Evolutionary conservation across 2,113 vertebrate species (phyloP).

Genomic region (Cercocebus atys): DNA sequence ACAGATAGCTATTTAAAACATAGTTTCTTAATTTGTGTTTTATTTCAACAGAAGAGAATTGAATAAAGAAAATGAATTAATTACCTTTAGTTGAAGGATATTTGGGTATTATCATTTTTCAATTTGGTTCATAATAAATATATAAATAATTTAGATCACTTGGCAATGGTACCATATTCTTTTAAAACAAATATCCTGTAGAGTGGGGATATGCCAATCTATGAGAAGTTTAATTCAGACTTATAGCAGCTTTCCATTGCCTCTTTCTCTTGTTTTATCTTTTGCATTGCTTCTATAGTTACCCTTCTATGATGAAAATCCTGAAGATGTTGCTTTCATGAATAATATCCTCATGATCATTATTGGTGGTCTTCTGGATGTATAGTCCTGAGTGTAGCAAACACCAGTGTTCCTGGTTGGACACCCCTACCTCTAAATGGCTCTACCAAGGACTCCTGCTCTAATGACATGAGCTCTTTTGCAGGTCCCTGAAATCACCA

Average conservation of each 20-base stretch:
- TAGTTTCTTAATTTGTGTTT: background rate
- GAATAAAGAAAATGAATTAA: background rate
- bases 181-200: background rate
- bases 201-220: background rate
- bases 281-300: background rate
- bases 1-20: background rate
- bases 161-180: background rate
- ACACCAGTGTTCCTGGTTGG: background rate
- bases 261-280: background rate
- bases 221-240: background rate
- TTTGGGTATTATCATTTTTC: background rate
- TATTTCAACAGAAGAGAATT: background rate
- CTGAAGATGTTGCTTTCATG: background rate
- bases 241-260: background rate
- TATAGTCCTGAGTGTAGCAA: background rate
- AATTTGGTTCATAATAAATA: background rate
- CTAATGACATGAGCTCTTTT: background rate
- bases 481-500: background rate
- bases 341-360: background rate
- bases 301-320: background rate
- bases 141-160: background rate
- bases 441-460: background rate
- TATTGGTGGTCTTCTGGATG: background rate
- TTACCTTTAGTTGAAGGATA: background rate
- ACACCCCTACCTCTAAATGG: fast-evolving